Percentiles rank a stretch among this genome's conserved stretches.
These are phyloP conservation scores for Bryconaethiops microstoma DNA, from an alignment of 2,797 vertebrate species.

Conservation along the genomic window DNA sequence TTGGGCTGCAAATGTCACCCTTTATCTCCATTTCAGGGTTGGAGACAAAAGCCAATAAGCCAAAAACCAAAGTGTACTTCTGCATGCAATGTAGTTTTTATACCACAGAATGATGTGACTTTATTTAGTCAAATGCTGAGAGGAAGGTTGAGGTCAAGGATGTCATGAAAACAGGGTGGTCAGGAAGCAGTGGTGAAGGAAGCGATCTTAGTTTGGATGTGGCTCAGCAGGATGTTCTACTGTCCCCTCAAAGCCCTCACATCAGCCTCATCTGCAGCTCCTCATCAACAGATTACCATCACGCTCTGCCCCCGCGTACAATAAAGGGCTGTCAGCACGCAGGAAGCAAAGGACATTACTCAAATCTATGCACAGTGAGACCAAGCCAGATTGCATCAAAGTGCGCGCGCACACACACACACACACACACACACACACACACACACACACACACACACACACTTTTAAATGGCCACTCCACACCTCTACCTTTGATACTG, in stretches of 20 bases:
- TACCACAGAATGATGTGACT: conserved; percentile 7
- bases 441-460: conserved; percentile 4
- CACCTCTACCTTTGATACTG: conserved; percentile 31
- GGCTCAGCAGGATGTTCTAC: conserved; percentile 55
- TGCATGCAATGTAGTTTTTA: conserved; percentile 5
- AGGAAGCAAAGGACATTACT: conserved; percentile 54
- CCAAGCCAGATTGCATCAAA: conserved; percentile 24
- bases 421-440: conserved; percentile 1
- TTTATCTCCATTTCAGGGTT: background rate
- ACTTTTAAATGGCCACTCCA: conserved; percentile 11
- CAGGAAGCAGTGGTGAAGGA: conserved; percentile 58
- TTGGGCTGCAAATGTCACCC: background rate
- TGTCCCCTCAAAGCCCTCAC: conserved; percentile 52
- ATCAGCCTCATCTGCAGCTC: conserved; percentile 53
- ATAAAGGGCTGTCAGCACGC: conserved; percentile 47
- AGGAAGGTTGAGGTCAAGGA: conserved; percentile 57
- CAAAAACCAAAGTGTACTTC: background rate
- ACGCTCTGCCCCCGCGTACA: conserved; percentile 38
- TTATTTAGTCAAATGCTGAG: conserved; percentile 54
- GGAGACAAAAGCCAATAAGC: no score
- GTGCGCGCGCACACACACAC: background rate
- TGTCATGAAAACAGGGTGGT: conserved; percentile 47
- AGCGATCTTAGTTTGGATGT: conserved; percentile 62
- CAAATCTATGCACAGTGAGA: conserved; percentile 42
- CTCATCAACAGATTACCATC: conserved; percentile 56